A percentile compares a stretch with the other conserved stretches of the same genome.
These are phyloP conservation scores for Macrotis lagotis DNA, from an alignment of 2,113 vertebrate species.

Conservation along the genomic window DNA sequence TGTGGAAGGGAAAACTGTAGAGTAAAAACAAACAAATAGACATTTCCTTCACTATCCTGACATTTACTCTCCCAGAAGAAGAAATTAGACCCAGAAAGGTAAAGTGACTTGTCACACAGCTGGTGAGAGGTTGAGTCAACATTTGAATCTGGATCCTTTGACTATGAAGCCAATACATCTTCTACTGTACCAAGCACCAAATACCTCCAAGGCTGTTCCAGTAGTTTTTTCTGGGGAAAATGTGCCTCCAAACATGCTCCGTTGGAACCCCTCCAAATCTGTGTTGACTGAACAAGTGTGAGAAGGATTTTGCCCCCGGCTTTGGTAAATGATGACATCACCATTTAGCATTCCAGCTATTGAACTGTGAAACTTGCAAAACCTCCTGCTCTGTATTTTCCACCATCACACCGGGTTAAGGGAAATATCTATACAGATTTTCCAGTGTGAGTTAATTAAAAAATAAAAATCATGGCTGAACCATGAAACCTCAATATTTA, in stretches of 20 bases:
- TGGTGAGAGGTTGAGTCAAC: background rate
- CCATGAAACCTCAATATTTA: background rate
- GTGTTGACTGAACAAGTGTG: background rate
- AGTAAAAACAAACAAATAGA: background rate
- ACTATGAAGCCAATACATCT: background rate
- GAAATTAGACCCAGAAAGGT: background rate
- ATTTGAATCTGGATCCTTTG: background rate
- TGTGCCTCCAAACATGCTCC: background rate
- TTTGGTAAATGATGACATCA: slow-evolving; percentile 16
- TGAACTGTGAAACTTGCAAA: slow-evolving; percentile 42
- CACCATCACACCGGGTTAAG: background rate
- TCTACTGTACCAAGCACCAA: background rate
- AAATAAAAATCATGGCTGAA: background rate
- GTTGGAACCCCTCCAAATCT: background rate
- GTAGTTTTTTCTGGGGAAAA: background rate
- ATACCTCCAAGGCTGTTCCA: background rate
- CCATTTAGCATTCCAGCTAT: slow-evolving; percentile 20
- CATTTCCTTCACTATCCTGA: background rate
- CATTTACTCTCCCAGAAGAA: background rate
- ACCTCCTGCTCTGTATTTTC: slow-evolving; percentile 9
- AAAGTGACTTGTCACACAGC: background rate
- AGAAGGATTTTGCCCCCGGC: slow-evolving; percentile 28
- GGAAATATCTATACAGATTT: background rate
- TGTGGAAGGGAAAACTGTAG: background rate
- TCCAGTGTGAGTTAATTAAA: slow-evolving; percentile 21